These are phyloP conservation scores for Cephus pulcher DNA, from an alignment of 2,888 invertebrate genomes.

Conservation along the genomic window DNA sequence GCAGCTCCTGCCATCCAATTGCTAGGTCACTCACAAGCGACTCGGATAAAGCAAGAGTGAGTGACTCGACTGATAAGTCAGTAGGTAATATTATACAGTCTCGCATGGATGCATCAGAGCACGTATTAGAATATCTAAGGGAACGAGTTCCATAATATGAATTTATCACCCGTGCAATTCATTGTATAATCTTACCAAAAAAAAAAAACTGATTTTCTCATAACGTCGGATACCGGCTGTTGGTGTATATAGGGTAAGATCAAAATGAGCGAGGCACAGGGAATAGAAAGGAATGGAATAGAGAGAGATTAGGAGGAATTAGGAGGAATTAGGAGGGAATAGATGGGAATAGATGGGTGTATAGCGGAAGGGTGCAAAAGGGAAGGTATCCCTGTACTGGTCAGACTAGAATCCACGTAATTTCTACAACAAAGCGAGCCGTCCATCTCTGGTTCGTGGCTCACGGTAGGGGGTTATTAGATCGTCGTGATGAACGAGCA, in stretches of 20 bases:
- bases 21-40: conserved; percentile 38
- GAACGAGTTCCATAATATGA: background rate
- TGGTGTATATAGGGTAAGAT: background rate
- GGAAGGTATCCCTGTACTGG: background rate
- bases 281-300: background rate
- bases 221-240: background rate
- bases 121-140: background rate
- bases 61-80: background rate
- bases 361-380: background rate
- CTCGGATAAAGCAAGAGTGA: background rate
- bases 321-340: background rate
- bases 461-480: conserved; percentile 47
- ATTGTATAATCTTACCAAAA: background rate
- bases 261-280: background rate
- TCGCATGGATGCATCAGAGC: background rate
- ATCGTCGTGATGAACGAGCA: conserved; percentile 55
- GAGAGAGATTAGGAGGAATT: background rate
- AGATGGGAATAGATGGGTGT: background rate
- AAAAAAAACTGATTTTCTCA: background rate
- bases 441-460: conserved; percentile 38
- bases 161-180: background rate
- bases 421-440: conserved; percentile 54
- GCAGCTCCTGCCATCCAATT: conserved; percentile 37
- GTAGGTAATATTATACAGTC: background rate
- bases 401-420: conserved; percentile 44